These are phyloP conservation scores for Pipa parva DNA, from an alignment of 2,113 vertebrate species.

Conservation along the genomic window DNA sequence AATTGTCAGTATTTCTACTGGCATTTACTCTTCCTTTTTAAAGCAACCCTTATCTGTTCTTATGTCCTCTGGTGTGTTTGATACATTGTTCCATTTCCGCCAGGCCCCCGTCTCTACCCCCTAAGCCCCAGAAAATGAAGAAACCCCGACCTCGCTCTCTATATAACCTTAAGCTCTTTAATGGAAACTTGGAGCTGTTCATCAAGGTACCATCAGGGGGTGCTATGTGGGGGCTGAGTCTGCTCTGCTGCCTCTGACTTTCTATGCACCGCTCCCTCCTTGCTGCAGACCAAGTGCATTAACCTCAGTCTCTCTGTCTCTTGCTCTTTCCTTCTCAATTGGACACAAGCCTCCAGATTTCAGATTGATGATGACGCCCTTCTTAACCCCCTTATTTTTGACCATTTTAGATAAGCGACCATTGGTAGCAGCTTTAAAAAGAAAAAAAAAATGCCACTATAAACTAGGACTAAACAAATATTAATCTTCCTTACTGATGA, in stretches of 20 bases:
- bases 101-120: slow-evolving; percentile 97
- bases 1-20: neutral
- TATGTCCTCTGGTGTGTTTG: slow-evolving; percentile 5
- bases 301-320: neutral
- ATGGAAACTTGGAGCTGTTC: slow-evolving; percentile 98
- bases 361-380: too few species aligned
- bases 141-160: slow-evolving; percentile 96
- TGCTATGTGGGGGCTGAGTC: slow-evolving; percentile 52
- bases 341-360: too few species aligned
- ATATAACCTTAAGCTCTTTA: slow-evolving; percentile 99
- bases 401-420: too few species aligned
- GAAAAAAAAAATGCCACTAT: too few species aligned
- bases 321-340: neutral
- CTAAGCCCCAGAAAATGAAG: slow-evolving; percentile 99
- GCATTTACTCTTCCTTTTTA: neutral
- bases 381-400: too few species aligned
- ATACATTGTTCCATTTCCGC: slow-evolving; percentile 69
- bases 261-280: slow-evolving; percentile 63
- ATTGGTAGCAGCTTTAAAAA: too few species aligned
- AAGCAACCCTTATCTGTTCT: neutral
- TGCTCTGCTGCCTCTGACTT: slow-evolving; percentile 56
- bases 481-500: too few species aligned
- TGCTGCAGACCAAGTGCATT: slow-evolving; percentile 13
- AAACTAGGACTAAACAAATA: too few species aligned
- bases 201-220: slow-evolving; percentile 89